These are phyloP conservation scores for Hormaphis cornu DNA, from an alignment of 1,140 invertebrate species.

Conservation along the genomic window DNA sequence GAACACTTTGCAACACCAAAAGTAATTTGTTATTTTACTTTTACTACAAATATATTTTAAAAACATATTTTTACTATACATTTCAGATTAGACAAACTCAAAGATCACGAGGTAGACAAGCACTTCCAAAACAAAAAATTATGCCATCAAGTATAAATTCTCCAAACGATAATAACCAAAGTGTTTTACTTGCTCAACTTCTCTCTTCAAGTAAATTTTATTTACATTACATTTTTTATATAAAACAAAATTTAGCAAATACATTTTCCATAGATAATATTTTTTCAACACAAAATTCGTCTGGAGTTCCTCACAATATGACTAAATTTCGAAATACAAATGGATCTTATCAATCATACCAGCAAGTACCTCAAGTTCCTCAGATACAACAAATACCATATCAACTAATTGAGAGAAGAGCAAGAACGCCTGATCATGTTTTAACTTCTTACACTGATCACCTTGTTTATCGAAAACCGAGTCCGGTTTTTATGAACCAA, in stretches of 20 bases:
- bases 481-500: constrained; percentile 33
- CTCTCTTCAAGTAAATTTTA: neutral
- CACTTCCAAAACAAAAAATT: constrained; percentile 12
- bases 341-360: constrained; percentile 28
- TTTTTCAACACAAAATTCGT: constrained; percentile 12
- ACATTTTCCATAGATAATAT: neutral
- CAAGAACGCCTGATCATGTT: constrained; percentile 33
- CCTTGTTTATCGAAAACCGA: constrained; percentile 33
- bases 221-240: neutral
- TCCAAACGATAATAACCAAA: constrained; percentile 10
- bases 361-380: constrained; percentile 37
- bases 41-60: neutral
- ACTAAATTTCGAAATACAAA: constrained; percentile 10
- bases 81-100: constrained; percentile 13
- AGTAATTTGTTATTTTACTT: constrained; percentile 2
- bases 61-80: neutral
- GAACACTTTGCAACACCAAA: constrained; percentile 15
- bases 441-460: constrained; percentile 33
- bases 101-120: neutral
- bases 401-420: constrained; percentile 21
- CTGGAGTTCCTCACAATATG: neutral
- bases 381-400: constrained; percentile 36
- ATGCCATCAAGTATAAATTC: constrained; percentile 4
- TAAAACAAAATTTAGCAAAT: neutral
- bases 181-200: constrained; percentile 19